A percentile compares a stretch with the other conserved stretches of the same genome.
Evolutionary conservation across 2,113 vertebrate species (phyloP).

Genomic region (Mormoops blainvillei): DNA sequence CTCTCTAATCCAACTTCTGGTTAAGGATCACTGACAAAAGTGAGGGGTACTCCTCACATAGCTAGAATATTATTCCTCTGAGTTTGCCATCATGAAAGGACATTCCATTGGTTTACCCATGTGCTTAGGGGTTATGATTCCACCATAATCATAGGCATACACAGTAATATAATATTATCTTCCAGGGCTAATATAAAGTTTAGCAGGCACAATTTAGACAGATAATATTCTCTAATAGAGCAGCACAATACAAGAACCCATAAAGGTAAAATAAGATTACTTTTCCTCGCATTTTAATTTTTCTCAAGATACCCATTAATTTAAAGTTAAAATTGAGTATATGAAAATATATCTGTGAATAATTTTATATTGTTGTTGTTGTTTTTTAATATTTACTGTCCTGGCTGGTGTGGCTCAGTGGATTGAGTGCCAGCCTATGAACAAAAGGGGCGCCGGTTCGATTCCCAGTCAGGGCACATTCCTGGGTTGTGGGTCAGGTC

Average conservation of each 20-base stretch:
- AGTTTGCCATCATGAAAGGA: neutral
- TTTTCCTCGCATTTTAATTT: constrained; percentile 9
- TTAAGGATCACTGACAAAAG: neutral
- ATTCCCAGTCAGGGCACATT: no score
- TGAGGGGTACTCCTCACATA: neutral
- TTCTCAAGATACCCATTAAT: neutral
- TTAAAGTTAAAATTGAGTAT: neutral
- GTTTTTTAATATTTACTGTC: no score
- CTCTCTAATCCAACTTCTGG: neutral
- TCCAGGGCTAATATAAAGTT: neutral
- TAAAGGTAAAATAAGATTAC: neutral
- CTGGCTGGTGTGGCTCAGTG: no score
- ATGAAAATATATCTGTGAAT: neutral
- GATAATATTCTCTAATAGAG: neutral
- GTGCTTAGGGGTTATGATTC: neutral
- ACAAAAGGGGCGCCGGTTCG: no score
- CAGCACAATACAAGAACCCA: neutral
- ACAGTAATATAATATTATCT: neutral
- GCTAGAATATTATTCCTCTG: neutral
- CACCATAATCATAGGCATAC: neutral
- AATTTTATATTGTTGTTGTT: no score
- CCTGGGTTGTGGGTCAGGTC: no score
- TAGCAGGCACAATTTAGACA: neutral
- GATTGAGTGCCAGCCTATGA: no score
- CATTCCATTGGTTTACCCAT: neutral